Evolutionary conservation across 2,888 invertebrate species (phyloP).

Genomic region (Vesta saturnalis): DNA sequence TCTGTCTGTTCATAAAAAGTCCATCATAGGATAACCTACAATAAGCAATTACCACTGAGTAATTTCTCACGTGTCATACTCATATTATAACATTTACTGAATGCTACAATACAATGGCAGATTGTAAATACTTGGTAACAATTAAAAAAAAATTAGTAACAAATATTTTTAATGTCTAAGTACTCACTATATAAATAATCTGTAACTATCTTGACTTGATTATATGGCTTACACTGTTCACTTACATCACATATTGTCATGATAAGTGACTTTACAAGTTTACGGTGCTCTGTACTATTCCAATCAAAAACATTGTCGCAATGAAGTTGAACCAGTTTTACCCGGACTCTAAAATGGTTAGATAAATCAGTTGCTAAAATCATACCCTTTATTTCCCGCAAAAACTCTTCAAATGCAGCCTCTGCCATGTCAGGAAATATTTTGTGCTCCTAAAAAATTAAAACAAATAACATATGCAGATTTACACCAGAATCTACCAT

Average conservation of each 20-base stretch:
- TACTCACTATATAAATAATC: conserved; percentile 67
- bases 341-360: conserved; percentile 66
- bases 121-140: not conserved
- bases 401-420: conserved; percentile 60
- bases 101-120: not conserved
- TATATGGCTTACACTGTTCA: conserved; percentile 69
- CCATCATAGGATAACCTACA: no score
- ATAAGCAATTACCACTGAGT: no score
- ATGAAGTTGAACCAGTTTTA: conserved; percentile 65
- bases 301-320: conserved; percentile 65
- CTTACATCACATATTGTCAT: conserved; percentile 73
- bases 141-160: not conserved
- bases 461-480: no score
- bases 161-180: conserved; percentile 1
- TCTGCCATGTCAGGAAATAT: conserved; percentile 62
- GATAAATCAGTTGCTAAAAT: conserved; percentile 71
- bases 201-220: conserved; percentile 65
- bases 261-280: conserved; percentile 65
- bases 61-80: no score
- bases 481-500: no score
- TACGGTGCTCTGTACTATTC: conserved; percentile 63
- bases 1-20: no score
- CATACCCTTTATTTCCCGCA: conserved; percentile 66
- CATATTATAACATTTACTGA: no score
- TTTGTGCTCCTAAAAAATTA: conserved; percentile 62